phyloP scores from a whole-genome alignment of 2,888 invertebrate species.

The Augochlorella aurata region DNA sequence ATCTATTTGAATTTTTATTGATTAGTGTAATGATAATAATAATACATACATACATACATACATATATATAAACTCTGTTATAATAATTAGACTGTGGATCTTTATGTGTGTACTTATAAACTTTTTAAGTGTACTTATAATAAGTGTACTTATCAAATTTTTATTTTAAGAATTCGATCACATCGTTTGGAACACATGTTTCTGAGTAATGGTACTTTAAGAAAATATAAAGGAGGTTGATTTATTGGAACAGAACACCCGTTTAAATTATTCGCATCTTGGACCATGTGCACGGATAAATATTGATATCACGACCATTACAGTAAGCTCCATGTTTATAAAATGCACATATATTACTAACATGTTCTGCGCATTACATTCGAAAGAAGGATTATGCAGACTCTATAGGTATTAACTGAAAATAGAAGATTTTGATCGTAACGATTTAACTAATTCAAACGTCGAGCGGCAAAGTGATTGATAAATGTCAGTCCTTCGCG shows the following conservation, averaged over 20 bases:
- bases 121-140: no score
- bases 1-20: neutral
- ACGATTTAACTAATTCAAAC: neutral
- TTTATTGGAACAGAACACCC: no score
- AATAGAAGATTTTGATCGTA: neutral
- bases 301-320: neutral
- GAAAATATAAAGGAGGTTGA: no score
- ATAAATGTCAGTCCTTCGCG: neutral
- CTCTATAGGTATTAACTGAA: neutral
- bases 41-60: no score
- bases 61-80: no score
- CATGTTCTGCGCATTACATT: neutral
- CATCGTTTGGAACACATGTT: neutral
- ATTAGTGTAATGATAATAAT: no score
- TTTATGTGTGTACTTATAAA: no score
- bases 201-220: neutral
- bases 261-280: neutral
- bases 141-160: no score
- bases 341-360: neutral
- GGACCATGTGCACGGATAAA: neutral
- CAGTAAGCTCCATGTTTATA: neutral
- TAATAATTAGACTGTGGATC: no score
- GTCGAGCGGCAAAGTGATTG: neutral
- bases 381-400: no score
- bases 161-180: no score